phyloP scores from a whole-genome alignment of 2,888 invertebrate species.

The Dilophus febrilis region DNA sequence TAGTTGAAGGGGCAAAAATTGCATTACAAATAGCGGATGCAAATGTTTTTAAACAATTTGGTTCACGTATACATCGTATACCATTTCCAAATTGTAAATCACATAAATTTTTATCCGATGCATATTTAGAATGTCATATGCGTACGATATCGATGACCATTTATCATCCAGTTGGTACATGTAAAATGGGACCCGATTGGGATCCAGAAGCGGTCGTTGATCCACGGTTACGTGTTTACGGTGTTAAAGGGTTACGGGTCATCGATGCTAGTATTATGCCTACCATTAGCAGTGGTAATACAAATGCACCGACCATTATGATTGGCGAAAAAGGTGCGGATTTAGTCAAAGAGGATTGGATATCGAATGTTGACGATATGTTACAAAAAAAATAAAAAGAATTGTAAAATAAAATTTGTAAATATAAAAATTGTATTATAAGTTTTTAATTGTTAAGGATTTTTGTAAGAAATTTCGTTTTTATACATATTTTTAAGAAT shows the following conservation, averaged over 20 bases:
- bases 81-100: constrained; percentile 65
- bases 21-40: constrained; percentile 56
- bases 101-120: constrained; percentile 54
- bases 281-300: constrained; percentile 73
- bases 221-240: constrained; percentile 57
- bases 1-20: constrained; percentile 73
- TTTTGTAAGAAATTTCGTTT: too few species aligned
- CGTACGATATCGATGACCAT: constrained; percentile 78
- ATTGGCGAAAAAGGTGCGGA: constrained; percentile 80
- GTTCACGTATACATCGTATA: constrained; percentile 53
- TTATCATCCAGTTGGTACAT: constrained; percentile 76
- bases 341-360: constrained; percentile 71
- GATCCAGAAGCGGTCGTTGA: constrained; percentile 71
- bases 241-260: constrained; percentile 59
- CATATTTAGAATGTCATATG: constrained; percentile 75
- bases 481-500: too few species aligned
- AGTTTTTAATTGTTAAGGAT: too few species aligned
- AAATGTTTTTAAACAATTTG: constrained; percentile 63
- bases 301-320: constrained; percentile 85
- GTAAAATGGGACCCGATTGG: constrained; percentile 72
- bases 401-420: too few species aligned
- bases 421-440: constrained; percentile 34
- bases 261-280: constrained; percentile 82
- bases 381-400: too few species aligned
- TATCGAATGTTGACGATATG: background rate